Evolutionary conservation across 2,888 invertebrate genomes (phyloP), one percentile per base, ranked within the genome.

Genomic region (Apeira syringaria): DNA sequence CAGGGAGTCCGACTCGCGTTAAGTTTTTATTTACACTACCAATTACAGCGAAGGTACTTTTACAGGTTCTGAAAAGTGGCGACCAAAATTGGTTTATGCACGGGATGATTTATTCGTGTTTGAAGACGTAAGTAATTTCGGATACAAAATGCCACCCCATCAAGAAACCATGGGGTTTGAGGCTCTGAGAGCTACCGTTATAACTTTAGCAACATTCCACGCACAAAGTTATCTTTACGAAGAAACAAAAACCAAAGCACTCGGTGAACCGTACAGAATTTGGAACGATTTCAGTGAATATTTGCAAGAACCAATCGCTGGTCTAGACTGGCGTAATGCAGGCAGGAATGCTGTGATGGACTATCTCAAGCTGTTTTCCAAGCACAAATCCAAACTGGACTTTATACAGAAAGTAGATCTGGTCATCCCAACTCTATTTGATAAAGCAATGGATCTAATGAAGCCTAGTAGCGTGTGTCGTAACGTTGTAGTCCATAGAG

Each of bases 401-500:
- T 79, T 82, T 30, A 20, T 54, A 2, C 43, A 54, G 28, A 52
- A 66, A 8, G 35, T 83, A 13, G 69, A 80, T 22, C 30, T 49
- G 1, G 50, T 71, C 5, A 43, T 86, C 5, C 66, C 69, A 0
- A 49, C 47, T 31, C 40, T 87, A 12, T 85, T 64, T 42, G 59
- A 72, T 3, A 52, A 44, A 20, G 80, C 84, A 7, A 22, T 69
- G 2, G 51, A 64, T 10, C 63, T 80, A 5, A 83, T 82, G 77
- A 69, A 74, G 42, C 90, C 91, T 3, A 81, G 87, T 32, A 20
- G 62, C 25, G 68, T 66, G 47, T 80, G 83, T 63, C 67, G 87
- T 15, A 92, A 92, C 45, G 91, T 85, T 0, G 69, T 93, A 1
- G 82, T 89, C 1, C 93, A 93, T 61, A 88, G 92, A 0, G 93